Conservation (phyloP, 2,797 vertebrate species). For the Arnoldichthys spilopterus region DNA sequence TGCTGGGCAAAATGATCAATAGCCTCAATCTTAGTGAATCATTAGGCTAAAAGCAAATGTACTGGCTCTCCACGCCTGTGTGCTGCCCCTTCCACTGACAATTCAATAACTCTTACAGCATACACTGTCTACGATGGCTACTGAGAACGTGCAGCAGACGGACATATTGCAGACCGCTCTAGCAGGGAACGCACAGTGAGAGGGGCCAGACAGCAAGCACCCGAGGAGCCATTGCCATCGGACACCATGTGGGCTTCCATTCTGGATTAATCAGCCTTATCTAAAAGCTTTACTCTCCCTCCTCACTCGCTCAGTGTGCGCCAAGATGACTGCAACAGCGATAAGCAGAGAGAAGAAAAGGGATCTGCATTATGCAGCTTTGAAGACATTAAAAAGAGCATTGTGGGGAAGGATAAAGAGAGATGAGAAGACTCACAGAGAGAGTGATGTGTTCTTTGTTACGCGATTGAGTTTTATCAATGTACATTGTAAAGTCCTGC, state of each 20-base stretch:
- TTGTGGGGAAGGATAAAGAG: conserved; percentile 20
- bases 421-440: conserved; percentile 4
- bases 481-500: neutral
- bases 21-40: conserved; percentile 56
- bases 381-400: conserved; percentile 27
- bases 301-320: conserved; percentile 15
- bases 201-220: conserved; percentile 21
- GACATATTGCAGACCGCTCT: conserved; percentile 47
- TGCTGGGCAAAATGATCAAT: conserved; percentile 62
- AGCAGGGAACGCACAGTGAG: conserved; percentile 33
- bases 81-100: conserved; percentile 51
- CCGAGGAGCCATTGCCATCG: conserved; percentile 42
- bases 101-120: conserved; percentile 47
- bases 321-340: conserved; percentile 27
- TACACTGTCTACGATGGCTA: conserved; percentile 40
- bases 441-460: conserved; percentile 31
- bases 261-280: conserved; percentile 67
- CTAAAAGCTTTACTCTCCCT: conserved; percentile 44
- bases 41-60: conserved; percentile 59
- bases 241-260: conserved; percentile 43
- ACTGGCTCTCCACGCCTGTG: conserved; percentile 38
- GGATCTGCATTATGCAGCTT: conserved; percentile 33
- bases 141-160: conserved; percentile 40
- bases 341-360: conserved; percentile 8
- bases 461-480: conserved; percentile 1